phyloP scores from a whole-genome alignment of 1,140 invertebrate species.

The Rhyacophila brunnea region DNA sequence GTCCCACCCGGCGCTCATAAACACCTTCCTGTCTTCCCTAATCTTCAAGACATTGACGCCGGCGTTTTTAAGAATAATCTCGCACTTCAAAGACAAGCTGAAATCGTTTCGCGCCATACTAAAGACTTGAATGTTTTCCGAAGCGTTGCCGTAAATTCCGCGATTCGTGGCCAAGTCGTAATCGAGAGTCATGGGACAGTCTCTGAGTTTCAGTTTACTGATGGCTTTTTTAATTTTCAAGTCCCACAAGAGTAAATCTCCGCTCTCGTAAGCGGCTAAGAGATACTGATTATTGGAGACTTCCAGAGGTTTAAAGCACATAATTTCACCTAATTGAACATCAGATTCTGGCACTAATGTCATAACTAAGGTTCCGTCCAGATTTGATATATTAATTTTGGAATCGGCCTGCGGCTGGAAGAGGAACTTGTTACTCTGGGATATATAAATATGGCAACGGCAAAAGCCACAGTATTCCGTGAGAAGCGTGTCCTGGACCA shows the following conservation, averaged over 20 bases:
- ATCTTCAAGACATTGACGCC: conserved; percentile 71
- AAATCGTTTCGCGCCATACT: conserved; percentile 56
- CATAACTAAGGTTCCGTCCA: conserved; percentile 55
- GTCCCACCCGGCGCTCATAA: conserved; percentile 76
- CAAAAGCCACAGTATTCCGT: conserved; percentile 67
- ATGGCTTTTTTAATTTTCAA: conserved; percentile 58
- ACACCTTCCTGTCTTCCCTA: conserved; percentile 70
- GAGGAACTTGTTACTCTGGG: conserved; percentile 59
- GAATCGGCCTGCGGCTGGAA: conserved; percentile 64
- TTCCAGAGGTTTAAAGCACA: conserved; percentile 62
- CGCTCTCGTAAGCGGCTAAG: conserved; percentile 65
- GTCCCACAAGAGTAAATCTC: conserved; percentile 68
- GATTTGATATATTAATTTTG: conserved; percentile 60
- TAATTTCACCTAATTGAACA: conserved; percentile 58
- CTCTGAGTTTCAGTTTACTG: conserved; percentile 58
- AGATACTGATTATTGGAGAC: conserved; percentile 55
- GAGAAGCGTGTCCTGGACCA: conserved; percentile 54
- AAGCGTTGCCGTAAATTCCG: conserved; percentile 65
- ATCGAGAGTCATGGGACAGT: conserved; percentile 68
- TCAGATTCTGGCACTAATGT: conserved; percentile 41
- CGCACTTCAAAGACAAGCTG: conserved; percentile 57
- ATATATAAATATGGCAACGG: conserved; percentile 58
- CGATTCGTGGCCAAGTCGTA: conserved; percentile 62
- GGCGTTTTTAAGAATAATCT: conserved; percentile 64
- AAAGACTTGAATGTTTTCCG: conserved; percentile 60